Evolutionary conservation across 2,113 vertebrate genomes (phyloP).

Genomic region (Psilopsiagon aymara): DNA sequence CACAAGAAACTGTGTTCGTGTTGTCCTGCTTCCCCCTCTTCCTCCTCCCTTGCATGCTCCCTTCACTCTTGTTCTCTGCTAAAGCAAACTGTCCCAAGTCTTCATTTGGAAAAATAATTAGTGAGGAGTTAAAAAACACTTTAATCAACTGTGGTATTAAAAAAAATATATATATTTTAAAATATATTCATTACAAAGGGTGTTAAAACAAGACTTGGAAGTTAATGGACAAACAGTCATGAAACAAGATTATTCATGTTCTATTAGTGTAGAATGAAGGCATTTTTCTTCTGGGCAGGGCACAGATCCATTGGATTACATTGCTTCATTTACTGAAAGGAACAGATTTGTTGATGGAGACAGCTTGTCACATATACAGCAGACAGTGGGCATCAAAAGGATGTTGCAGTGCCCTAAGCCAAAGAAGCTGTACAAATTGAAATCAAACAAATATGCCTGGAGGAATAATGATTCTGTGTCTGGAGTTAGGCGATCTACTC

Average conservation of each 20-base stretch:
- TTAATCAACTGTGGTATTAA: background rate
- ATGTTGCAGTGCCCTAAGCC: background rate
- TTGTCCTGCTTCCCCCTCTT: background rate
- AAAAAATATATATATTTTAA: background rate
- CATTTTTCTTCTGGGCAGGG: background rate
- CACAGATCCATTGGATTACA: background rate
- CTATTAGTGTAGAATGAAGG: background rate
- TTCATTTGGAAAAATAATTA: background rate
- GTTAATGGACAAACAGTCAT: background rate
- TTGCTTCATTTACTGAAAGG: background rate
- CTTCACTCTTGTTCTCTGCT: background rate
- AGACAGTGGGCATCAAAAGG: background rate
- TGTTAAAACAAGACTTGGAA: background rate
- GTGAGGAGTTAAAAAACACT: background rate
- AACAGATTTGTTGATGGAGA: background rate
- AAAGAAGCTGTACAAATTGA: background rate
- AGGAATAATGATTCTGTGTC: background rate
- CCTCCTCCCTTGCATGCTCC: accelerated
- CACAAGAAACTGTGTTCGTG: background rate
- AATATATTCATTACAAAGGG: background rate
- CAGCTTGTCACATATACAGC: background rate
- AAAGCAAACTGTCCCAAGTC: background rate
- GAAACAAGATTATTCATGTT: background rate
- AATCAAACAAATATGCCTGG: background rate
- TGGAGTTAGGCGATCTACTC: background rate